Percentiles rank a stretch among this genome's conserved stretches.
These are phyloP conservation scores for Phortica variegata DNA, from an alignment of 1,140 invertebrate species.

Conservation along the genomic window DNA sequence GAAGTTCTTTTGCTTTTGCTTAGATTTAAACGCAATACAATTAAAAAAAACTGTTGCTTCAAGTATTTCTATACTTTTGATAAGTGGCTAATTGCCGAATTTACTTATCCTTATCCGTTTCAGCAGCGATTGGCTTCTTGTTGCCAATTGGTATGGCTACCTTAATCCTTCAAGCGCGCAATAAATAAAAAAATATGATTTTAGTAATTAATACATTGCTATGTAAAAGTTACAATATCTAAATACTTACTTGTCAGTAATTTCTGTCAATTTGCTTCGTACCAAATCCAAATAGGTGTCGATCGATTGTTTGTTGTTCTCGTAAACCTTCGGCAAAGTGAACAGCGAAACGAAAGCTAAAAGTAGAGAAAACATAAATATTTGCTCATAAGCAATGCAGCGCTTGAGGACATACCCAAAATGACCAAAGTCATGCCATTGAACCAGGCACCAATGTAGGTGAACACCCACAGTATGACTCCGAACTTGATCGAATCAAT, in stretches of 20 bases:
- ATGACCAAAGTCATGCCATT: slow-evolving; percentile 97
- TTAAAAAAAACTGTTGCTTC: too few species aligned
- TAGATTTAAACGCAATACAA: slow-evolving; percentile 6
- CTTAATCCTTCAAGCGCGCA: too few species aligned
- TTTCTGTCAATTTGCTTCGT: slow-evolving; percentile 83
- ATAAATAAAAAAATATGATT: slow-evolving; percentile 45
- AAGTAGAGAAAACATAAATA: slow-evolving; percentile 16
- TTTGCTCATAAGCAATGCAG: background rate
- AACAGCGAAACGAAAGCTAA: slow-evolving; percentile 89
- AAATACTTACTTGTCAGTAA: slow-evolving; percentile 78
- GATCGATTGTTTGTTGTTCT: slow-evolving; percentile 96
- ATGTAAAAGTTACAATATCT: background rate
- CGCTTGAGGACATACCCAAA: slow-evolving; percentile 68
- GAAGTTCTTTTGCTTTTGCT: slow-evolving; percentile 8
- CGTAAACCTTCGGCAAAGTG: slow-evolving; percentile 95
- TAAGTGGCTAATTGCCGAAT: too few species aligned
- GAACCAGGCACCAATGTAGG: slow-evolving; percentile 96
- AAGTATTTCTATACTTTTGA: too few species aligned
- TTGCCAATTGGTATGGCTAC: slow-evolving; percentile 86
- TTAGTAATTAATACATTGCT: slow-evolving; percentile 1
- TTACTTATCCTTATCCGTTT: slow-evolving; percentile 82
- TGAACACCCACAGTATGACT: slow-evolving; percentile 89
- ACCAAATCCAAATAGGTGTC: slow-evolving; percentile 90
- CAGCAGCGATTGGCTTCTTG: slow-evolving; percentile 65
- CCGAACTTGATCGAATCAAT: slow-evolving; percentile 95